Percentiles rank a stretch among this genome's conserved stretches.
These are phyloP conservation scores for Lampris incognitus DNA, from an alignment of 2,113 vertebrate genomes.

Conservation along the genomic window DNA sequence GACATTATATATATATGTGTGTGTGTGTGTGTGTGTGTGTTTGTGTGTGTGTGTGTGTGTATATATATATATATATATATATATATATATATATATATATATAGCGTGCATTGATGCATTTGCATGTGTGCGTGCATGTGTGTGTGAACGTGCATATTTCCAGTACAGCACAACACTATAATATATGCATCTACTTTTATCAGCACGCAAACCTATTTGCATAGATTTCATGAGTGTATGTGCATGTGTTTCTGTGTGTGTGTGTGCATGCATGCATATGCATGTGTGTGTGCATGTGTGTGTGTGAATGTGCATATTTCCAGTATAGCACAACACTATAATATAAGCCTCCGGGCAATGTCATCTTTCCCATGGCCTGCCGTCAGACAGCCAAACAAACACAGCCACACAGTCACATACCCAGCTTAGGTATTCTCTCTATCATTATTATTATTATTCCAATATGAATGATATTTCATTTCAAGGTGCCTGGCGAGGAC, in stretches of 20 bases:
- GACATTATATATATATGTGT: slow-evolving; percentile 43
- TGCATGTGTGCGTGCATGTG: not conserved
- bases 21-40: slow-evolving; percentile 9
- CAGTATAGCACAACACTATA: slow-evolving; percentile 25
- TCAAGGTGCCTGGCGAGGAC: slow-evolving; percentile 61
- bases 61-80: too few species aligned
- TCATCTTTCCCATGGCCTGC: slow-evolving; percentile 73
- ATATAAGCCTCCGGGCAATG: slow-evolving; percentile 42
- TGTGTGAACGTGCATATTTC: not conserved
- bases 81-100: too few species aligned
- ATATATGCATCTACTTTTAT: slow-evolving; percentile 16
- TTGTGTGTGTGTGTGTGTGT: slow-evolving; percentile 17
- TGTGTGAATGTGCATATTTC: not conserved
- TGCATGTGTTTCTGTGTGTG: not conserved
- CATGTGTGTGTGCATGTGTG: not conserved
- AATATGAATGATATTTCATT: slow-evolving; percentile 62
- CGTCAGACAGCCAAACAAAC: slow-evolving; percentile 45
- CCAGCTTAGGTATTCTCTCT: slow-evolving; percentile 62
- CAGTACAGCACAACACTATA: slow-evolving; percentile 25
- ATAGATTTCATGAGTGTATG: too few species aligned
- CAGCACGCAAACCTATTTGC: too few species aligned
- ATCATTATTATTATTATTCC: slow-evolving; percentile 71
- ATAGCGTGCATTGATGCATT: not conserved
- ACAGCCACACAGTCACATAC: slow-evolving; percentile 50
- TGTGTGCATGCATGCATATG: not conserved